Evolutionary conservation across 2,113 vertebrate species (phyloP).

Genomic region (Callionymus lyra): DNA sequence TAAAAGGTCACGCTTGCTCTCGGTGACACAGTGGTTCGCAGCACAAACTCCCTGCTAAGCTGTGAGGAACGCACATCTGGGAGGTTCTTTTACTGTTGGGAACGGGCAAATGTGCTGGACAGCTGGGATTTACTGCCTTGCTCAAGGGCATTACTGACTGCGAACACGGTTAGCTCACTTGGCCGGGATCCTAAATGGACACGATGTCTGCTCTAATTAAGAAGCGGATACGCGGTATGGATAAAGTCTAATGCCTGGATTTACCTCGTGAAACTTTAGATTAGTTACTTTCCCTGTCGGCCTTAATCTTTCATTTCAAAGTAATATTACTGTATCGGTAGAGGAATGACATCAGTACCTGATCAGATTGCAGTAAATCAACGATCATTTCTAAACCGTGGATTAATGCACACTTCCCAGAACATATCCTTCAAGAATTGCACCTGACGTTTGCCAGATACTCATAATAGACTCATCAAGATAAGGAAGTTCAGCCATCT

Average conservation of each 20-base stretch:
- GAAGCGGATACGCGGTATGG: constrained; percentile 9
- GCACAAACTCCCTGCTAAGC: constrained; percentile 9
- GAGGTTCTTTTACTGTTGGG: constrained; percentile 44
- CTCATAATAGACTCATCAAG: too few species aligned
- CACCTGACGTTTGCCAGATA: too few species aligned
- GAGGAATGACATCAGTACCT: too few species aligned
- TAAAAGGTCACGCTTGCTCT: constrained; percentile 9
- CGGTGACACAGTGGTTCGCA: constrained; percentile 29
- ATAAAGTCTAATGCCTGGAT: too few species aligned
- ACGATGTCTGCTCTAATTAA: constrained; percentile 39
- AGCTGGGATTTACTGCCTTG: constrained; percentile 60
- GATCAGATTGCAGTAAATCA: too few species aligned
- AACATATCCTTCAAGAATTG: too few species aligned
- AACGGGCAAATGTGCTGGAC: constrained; percentile 42
- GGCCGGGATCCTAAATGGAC: constrained; percentile 35
- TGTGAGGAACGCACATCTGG: constrained; percentile 15
- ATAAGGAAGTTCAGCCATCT: too few species aligned
- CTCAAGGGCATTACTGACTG: constrained; percentile 50
- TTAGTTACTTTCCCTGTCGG: too few species aligned
- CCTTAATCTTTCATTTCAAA: not conserved
- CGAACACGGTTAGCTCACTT: constrained; percentile 34
- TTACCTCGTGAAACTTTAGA: too few species aligned
- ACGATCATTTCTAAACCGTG: too few species aligned
- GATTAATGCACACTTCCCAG: too few species aligned
- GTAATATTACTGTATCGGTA: too few species aligned